These are phyloP conservation scores for Drosophila pruinosa DNA, from an alignment of 1,140 invertebrate species.

Conservation along the genomic window DNA sequence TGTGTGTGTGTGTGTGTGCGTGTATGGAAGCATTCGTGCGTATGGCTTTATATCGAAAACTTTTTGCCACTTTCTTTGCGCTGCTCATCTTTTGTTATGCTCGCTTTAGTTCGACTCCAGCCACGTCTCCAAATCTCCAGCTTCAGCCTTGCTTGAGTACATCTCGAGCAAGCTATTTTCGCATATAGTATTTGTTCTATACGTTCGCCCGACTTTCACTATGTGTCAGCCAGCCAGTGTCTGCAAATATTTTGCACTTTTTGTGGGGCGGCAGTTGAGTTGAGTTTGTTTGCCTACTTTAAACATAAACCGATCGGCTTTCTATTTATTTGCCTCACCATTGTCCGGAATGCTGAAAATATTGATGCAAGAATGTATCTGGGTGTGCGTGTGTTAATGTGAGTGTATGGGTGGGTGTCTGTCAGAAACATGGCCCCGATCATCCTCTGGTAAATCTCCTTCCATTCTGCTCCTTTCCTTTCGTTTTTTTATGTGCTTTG, in stretches of 20 bases:
- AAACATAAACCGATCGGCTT: slow-evolving; percentile 67
- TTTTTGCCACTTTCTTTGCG: slow-evolving; percentile 74
- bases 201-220: slow-evolving; percentile 52
- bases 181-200: slow-evolving; percentile 49
- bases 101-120: slow-evolving; percentile 51
- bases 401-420: not conserved
- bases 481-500: slow-evolving; percentile 58
- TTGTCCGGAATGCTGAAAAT: slow-evolving; percentile 27
- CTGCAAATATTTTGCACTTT: slow-evolving; percentile 58
- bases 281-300: slow-evolving; percentile 66
- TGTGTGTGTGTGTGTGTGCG: slow-evolving; percentile 6
- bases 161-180: slow-evolving; percentile 36
- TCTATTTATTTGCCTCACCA: slow-evolving; percentile 37
- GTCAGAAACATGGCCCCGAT: slow-evolving; percentile 32
- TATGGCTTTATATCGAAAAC: slow-evolving; percentile 76
- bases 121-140: not conserved
- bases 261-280: not conserved
- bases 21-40: slow-evolving; percentile 59
- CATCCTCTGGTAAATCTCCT: slow-evolving; percentile 13
- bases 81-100: slow-evolving; percentile 77
- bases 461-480: not conserved
- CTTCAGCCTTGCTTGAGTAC: not conserved
- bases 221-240: slow-evolving; percentile 8
- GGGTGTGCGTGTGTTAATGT: slow-evolving; percentile 1
- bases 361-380: slow-evolving; percentile 34